Evolutionary conservation across 2,888 invertebrate genomes (phyloP).

Genomic region (Cerceris rybyensis): DNA sequence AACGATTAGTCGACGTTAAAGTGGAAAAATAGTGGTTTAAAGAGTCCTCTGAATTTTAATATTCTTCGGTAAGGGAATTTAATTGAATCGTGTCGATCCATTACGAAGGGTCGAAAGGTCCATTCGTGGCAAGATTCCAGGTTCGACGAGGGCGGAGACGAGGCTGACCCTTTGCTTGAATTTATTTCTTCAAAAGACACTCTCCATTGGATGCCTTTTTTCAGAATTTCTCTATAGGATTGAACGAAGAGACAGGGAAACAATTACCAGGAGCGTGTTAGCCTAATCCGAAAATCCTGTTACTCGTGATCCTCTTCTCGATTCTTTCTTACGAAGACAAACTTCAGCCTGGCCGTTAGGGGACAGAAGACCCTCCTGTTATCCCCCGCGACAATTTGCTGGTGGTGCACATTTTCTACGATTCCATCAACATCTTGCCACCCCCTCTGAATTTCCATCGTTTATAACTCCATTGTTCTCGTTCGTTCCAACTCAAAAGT

Average conservation of each 20-base stretch:
- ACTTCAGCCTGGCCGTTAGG: constrained; percentile 33
- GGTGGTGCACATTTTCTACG: constrained; percentile 37
- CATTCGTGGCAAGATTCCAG: constrained; percentile 45
- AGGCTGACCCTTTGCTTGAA: not conserved
- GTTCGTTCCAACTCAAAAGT: not conserved
- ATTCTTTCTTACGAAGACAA: constrained; percentile 57
- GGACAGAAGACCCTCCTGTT: constrained; percentile 41
- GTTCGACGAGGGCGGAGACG: constrained; percentile 2
- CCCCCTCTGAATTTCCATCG: not conserved
- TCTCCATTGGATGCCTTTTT: constrained; percentile 37
- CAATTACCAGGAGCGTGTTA: constrained; percentile 69
- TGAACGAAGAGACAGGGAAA: constrained; percentile 64
- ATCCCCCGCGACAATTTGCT: constrained; percentile 56
- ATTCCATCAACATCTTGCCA: constrained; percentile 14
- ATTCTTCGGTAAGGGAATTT: too few relatives aligned
- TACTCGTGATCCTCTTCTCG: constrained; percentile 56
- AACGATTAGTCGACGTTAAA: constrained; percentile 34
- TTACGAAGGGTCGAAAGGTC: constrained; percentile 20
- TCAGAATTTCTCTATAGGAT: constrained; percentile 38
- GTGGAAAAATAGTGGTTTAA: not conserved
- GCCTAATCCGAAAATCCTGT: constrained; percentile 71
- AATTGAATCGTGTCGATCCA: too few relatives aligned
- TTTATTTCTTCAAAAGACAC: constrained; percentile 17
- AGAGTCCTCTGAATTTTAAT: too few relatives aligned
- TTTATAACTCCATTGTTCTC: not conserved